Evolutionary conservation across 2,113 vertebrate genomes (phyloP).

Genomic region (Hucho hucho): DNA sequence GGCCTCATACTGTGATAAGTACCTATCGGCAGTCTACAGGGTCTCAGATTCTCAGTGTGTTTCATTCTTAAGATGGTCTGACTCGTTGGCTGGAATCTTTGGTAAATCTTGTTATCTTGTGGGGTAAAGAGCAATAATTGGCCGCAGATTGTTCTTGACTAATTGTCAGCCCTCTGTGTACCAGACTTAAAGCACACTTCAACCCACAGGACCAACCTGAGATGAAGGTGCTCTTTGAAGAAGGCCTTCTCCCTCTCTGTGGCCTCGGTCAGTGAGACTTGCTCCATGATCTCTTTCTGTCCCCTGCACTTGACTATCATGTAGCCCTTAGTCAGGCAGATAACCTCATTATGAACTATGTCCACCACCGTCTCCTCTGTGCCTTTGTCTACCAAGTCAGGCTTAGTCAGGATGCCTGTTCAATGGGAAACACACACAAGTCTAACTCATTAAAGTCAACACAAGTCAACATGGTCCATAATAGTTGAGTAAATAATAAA

Average conservation of each 20-base stretch:
- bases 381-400: constrained; percentile 85
- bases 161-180: neutral
- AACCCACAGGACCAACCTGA: constrained; percentile 64
- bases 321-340: constrained; percentile 85
- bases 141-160: too few relatives aligned
- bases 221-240: constrained; percentile 75
- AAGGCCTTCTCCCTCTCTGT: constrained; percentile 77
- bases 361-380: constrained; percentile 75
- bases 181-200: neutral
- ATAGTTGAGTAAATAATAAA: neutral
- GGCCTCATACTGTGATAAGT: too few relatives aligned
- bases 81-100: too few relatives aligned
- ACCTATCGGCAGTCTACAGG: too few relatives aligned
- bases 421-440: neutral
- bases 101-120: too few relatives aligned
- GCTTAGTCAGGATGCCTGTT: constrained; percentile 89
- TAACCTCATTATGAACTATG: constrained; percentile 73
- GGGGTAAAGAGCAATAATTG: too few relatives aligned
- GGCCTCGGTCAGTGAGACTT: constrained; percentile 72
- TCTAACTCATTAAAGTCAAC: neutral
- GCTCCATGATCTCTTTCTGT: constrained; percentile 78
- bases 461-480: neutral
- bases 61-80: too few relatives aligned
- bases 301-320: constrained; percentile 88
- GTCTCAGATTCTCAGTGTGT: too few relatives aligned